phyloP scores from a whole-genome alignment of 2,113 vertebrate species.

The Chaenocephalus aceratus region DNA sequence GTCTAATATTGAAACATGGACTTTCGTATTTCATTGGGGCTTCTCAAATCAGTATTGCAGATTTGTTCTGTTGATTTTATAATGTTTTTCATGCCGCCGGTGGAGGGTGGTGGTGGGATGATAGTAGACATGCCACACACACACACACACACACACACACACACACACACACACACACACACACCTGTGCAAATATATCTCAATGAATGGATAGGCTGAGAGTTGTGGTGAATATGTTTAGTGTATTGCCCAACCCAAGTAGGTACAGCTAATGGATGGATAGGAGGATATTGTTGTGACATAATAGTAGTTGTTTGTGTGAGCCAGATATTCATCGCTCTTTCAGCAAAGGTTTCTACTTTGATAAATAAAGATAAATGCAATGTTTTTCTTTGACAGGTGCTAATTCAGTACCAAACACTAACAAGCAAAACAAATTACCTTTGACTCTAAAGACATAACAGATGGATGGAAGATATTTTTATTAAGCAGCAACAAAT shows the following conservation, averaged over 20 bases:
- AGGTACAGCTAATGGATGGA: neutral
- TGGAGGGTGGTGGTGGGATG: too few species aligned
- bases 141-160: too few species aligned
- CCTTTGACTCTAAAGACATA: neutral
- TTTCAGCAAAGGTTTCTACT: neutral
- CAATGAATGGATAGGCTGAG: too few species aligned
- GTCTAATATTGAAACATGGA: neutral
- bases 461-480: neutral
- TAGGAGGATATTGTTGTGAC: too few species aligned
- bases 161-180: too few species aligned
- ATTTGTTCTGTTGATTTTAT: too few species aligned
- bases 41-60: too few species aligned
- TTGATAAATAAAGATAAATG: neutral
- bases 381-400: neutral
- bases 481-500: slow-evolving; percentile 11
- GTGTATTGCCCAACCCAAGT: neutral
- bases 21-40: neutral
- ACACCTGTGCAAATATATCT: too few species aligned
- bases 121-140: too few species aligned
- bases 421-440: neutral
- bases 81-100: too few species aligned
- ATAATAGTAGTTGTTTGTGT: neutral
- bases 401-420: neutral
- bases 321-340: neutral
- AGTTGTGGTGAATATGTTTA: too few species aligned